These are phyloP conservation scores for Amblyjoppa proteus DNA, from an alignment of 2,888 invertebrate species.

Conservation along the genomic window DNA sequence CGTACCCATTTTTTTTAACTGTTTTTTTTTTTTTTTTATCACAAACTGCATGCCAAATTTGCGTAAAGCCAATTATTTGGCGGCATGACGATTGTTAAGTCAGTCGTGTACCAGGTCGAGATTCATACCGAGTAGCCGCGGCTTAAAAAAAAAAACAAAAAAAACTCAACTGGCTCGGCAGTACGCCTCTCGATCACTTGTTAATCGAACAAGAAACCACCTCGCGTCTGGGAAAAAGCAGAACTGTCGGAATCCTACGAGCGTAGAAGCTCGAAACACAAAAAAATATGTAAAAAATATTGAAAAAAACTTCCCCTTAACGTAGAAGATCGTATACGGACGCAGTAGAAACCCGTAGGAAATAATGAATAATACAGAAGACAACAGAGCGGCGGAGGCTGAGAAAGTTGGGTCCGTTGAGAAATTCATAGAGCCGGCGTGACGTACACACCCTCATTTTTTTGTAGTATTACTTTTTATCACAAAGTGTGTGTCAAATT, in stretches of 20 bases:
- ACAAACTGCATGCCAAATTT: too few relatives aligned
- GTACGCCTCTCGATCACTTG: constrained; percentile 16
- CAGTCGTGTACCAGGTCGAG: not conserved
- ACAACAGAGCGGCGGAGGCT: not conserved
- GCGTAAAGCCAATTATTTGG: constrained; percentile 52
- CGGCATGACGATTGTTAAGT: constrained; percentile 54
- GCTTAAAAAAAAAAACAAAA: constrained; percentile 28
- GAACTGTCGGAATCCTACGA: not conserved
- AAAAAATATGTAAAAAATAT: not conserved
- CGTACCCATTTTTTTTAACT: not conserved
- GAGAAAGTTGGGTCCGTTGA: constrained; percentile 14
- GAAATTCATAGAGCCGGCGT: not conserved
- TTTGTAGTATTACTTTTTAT: constrained; percentile 1
- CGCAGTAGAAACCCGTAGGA: not conserved
- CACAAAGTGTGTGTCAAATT: constrained; percentile 32
- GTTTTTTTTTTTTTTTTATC: not conserved
- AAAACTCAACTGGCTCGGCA: constrained; percentile 17
- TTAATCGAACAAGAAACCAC: constrained; percentile 29
- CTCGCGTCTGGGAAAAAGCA: not conserved
- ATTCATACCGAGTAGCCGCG: not conserved
- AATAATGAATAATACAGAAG: constrained; percentile 32
- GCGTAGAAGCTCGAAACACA: not conserved
- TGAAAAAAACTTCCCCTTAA: not conserved
- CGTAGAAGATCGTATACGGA: not conserved
- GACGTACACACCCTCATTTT: not conserved